Evolutionary conservation across 1,140 invertebrate species (phyloP), one percentile per base, ranked within the genome.

Genomic region (Bradynema listronoti): DNA sequence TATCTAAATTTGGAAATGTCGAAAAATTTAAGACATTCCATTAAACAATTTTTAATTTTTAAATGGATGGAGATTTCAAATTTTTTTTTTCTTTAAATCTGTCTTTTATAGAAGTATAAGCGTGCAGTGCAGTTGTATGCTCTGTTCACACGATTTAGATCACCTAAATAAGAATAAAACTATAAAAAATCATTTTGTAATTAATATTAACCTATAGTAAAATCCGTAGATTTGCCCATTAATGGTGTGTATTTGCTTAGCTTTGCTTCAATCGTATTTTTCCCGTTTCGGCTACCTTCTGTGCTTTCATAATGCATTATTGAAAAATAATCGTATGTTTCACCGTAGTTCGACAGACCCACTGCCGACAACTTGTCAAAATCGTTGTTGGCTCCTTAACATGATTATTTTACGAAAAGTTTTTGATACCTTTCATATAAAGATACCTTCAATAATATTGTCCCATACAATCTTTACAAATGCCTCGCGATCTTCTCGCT

Each of bases 171-270:
- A 30, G 43, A n/a, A 45, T 46, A 0, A 25, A 53, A 19, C 32
- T 42, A 53, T 43, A 53, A 53, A 32, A 43, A 11, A n/a, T 14
- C 30, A 19, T 56, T 2, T 56, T 7, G 19, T 39, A 39, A 11
- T 58, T 2, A 7, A 11, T 7, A 14, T 11, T 16, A 29, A 49
- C 59, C 72, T 34, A 55, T 43, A 4, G 74, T 78, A 56, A 77
- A 77, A 59, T 77, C 74, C 4, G 65, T 71, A 5, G 69, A 71
- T 52, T 75, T 78, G 24, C 74, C 74, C 74, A 77, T 77, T 29
- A 78, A 47, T 24, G 58, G 36, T 16, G 73, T 77, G 51, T 58
- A 77, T 4, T 42, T 57, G 1, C 57, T 9, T 14, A 57, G 41
- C 36, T 73, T 72, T 4, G 74, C 71, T 58, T 74, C 73, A 19